Evolutionary conservation across 2,113 vertebrate species (phyloP).

Genomic region (Callionymus lyra): DNA sequence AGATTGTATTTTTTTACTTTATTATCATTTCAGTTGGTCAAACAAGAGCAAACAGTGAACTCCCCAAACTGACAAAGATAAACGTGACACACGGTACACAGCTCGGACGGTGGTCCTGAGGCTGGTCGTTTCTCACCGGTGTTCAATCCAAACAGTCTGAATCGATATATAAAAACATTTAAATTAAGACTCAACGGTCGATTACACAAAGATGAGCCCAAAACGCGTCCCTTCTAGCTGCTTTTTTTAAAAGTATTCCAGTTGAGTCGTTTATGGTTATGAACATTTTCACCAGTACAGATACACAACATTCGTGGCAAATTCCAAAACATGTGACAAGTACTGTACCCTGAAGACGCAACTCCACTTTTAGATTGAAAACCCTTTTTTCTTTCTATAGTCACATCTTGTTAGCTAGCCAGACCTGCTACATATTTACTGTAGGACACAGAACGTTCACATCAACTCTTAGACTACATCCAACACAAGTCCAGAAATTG

Average conservation of each 20-base stretch:
- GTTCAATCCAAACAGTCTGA: slow-evolving; percentile 12
- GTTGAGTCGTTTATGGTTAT: slow-evolving; percentile 39
- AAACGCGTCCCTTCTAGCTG: slow-evolving; percentile 22
- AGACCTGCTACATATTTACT: slow-evolving; percentile 48
- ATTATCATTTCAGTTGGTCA: slow-evolving; percentile 38
- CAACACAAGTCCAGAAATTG: slow-evolving; percentile 40
- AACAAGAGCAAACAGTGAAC: slow-evolving; percentile 20
- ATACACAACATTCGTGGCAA: slow-evolving; percentile 36
- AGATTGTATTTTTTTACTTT: slow-evolving; percentile 21
- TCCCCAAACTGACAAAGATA: slow-evolving; percentile 17
- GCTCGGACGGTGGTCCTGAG: not conserved
- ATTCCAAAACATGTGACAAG: slow-evolving; percentile 37
- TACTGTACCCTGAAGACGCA: slow-evolving; percentile 31
- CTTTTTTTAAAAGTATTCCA: slow-evolving; percentile 41
- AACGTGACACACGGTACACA: slow-evolving; percentile 7
- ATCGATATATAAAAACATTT: not conserved
- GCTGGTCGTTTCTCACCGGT: not conserved
- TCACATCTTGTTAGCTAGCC: too few relatives aligned
- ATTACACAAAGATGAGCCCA: slow-evolving; percentile 21
- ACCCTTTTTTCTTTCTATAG: too few relatives aligned
- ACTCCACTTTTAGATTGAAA: slow-evolving; percentile 10
- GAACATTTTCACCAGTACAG: slow-evolving; percentile 32
- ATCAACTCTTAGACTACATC: slow-evolving; percentile 21
- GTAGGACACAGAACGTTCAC: slow-evolving; percentile 31
- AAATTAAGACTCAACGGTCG: slow-evolving; percentile 35